Base-by-base conservation (phyloP, 1,140 invertebrate species). In the Listronotus bonariensis region DNA sequence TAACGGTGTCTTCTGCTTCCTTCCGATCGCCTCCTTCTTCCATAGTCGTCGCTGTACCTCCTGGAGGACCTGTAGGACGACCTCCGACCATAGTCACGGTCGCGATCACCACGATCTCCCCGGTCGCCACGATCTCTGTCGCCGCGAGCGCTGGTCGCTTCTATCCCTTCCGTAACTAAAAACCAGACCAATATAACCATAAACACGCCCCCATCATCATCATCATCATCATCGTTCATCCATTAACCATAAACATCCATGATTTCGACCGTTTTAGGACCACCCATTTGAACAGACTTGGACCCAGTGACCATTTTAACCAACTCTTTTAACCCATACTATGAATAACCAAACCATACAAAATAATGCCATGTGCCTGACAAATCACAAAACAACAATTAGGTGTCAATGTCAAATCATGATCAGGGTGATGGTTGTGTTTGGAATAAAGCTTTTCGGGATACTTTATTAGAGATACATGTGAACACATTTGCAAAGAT, bases 321-420 rank as follows among this genome's bases (percentile, higher is more conserved):
- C 54, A 52, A 62, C 46, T 45, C 58, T 66, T 52, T 65, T 65
- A 52, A 66, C 55, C 67, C 56, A 68, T 55, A 56, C 32, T 41
- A 65, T 49, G 52, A 46, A 18, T 62, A 73, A 78, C 77, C 76
- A 78, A 78, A 78, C 76, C 77, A 78, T 78, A 73, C 74, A 77
- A 78, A 76, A 69, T 74, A 77, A 77, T 71, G 74, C 77, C 77
- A 78, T 78, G 73, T 77, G 77, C 77, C 77, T 78, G 77, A 78
- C 76, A 78, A 78, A 78, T 74, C 77, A 78, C 75, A 78, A 78
- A 77, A 76, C 72, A 76, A 73, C 67, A 73, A 76, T 76, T 76
- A 76, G 73, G 70, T 75, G 63, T 62, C 34, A 51, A 59, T 46
- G 46, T 51, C 43, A 41, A 55, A 54, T 54, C 6, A 18, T 18